Percentiles rank a stretch among this genome's conserved stretches.
phyloP scores from a whole-genome alignment of 1,140 invertebrate species.

The Idris sp. region DNA sequence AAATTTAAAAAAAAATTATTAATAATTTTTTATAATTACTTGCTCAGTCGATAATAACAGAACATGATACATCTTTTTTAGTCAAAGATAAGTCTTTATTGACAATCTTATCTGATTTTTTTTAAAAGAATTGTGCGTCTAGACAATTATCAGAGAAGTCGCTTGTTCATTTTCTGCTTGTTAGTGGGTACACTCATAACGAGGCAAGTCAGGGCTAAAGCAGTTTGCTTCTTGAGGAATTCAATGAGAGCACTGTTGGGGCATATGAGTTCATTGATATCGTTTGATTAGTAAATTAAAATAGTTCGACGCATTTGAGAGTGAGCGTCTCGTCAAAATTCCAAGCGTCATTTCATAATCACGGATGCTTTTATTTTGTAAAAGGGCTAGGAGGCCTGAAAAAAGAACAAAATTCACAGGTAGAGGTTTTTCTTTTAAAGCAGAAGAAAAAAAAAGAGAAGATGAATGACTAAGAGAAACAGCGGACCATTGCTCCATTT shows the following conservation, averaged over 20 bases:
- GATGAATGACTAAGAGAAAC: constrained; percentile 19
- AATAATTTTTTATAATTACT: too few relatives aligned
- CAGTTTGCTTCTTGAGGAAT: constrained; percentile 63
- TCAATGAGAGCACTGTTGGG: constrained; percentile 75
- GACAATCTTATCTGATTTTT: too few relatives aligned
- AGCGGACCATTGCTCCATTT: constrained; percentile 5
- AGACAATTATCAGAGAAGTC: constrained; percentile 59
- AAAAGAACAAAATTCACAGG: constrained; percentile 17
- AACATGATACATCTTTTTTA: too few relatives aligned
- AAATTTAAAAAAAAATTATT: too few relatives aligned
- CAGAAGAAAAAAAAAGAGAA: background rate
- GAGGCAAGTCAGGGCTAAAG: constrained; percentile 59
- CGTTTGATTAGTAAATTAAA: constrained; percentile 76
- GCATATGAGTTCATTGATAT: constrained; percentile 76
- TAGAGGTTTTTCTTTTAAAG: background rate
- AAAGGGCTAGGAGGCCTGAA: too few relatives aligned
- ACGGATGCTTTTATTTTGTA: too few relatives aligned
- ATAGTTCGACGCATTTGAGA: constrained; percentile 71
- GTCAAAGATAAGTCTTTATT: too few relatives aligned
- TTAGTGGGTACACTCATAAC: constrained; percentile 58
- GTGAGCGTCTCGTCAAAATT: too few relatives aligned
- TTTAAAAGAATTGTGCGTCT: constrained; percentile 44
- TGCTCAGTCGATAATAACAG: too few relatives aligned
- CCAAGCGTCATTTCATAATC: too few relatives aligned
- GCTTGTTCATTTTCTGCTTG: constrained; percentile 62